Base-by-base conservation (phyloP, 1,140 invertebrate species). In the Drosophila orena region DNA sequence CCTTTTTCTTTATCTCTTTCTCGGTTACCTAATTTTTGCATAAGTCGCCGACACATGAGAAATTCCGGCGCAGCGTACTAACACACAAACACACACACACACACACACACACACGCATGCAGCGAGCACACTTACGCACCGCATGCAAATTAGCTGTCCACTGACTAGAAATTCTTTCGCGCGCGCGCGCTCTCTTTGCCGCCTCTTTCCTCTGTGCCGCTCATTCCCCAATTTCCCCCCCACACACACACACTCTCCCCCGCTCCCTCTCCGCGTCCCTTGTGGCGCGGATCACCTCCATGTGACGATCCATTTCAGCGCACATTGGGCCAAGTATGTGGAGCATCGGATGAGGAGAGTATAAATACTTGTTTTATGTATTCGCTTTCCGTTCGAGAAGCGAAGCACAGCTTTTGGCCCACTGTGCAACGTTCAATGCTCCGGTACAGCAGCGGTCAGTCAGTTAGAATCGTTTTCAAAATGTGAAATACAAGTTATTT, bases 361-460 rank as follows among this genome's bases (percentile, higher is more conserved):
- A 30, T 30, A 30, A 30, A 30, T 30, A 30, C 30, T 30, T 30
- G 7, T 30, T 30, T 30, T 8, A 30, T 30, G 8, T 30, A 30
- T 3, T 30, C 10, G 7, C 30, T 3, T 30, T 30, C 30, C 30
- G 8, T 30, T 8, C 2, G 30, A 30, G 37, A 14, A 34, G 30
- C n/a, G 14, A 50, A 27, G 30, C 30, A 34, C 0, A 17, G 8
- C 7, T 34, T 50, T 14, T 17, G 24, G 27, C 4, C n/a, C 27
- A 50, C 27, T 17, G 47, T 69, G 40, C 65, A 86, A 76, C 78
- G 79, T 79, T 88, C 76, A 86, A 83, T 83, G 83, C 84, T 86
- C 75, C 83, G 71, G 52, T 44, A 71, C 43, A 57, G 34, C 6
- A 1, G 12, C 15, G 34, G 10, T 24, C 20, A 70, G 6, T 17